Evolutionary conservation across 2,113 vertebrate genomes (phyloP).

Genomic region (Nycticryphes semicollaris): DNA sequence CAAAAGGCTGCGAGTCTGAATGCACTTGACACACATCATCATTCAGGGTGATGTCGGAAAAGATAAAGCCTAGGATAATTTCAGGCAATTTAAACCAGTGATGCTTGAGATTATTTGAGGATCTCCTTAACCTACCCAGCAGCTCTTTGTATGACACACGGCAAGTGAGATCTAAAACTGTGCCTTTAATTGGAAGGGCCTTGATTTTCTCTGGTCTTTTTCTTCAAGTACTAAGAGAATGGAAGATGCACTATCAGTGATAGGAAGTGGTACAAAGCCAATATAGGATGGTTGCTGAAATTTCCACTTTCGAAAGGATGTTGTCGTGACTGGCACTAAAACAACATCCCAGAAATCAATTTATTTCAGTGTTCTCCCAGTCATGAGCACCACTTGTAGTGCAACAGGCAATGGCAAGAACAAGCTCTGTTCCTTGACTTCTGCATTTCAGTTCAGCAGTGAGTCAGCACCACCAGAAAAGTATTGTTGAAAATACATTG

Average conservation of each 20-base stretch:
- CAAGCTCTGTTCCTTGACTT: not conserved
- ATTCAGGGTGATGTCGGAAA: not conserved
- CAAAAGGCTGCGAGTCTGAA: not conserved
- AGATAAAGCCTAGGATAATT: not conserved
- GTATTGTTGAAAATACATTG: not conserved
- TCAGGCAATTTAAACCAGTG: slow-evolving; percentile 30
- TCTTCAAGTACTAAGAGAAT: not conserved
- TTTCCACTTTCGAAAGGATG: not conserved
- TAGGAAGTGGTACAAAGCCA: not conserved
- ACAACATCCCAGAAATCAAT: not conserved
- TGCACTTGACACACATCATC: not conserved
- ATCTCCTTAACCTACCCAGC: not conserved
- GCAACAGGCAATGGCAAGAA: not conserved
- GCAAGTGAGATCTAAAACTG: not conserved
- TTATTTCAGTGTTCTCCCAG: not conserved
- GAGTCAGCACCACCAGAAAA: not conserved
- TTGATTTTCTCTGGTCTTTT: not conserved
- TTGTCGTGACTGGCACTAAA: not conserved
- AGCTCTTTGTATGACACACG: not conserved
- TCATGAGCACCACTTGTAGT: not conserved
- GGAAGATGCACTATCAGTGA: not conserved
- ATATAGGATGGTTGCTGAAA: not conserved
- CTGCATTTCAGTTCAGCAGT: not conserved
- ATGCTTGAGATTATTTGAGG: slow-evolving; percentile 27
- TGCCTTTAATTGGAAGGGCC: not conserved